Base-by-base conservation (phyloP, 2,797 vertebrate genomes). In the Acrossocheilus fasciatus region DNA sequence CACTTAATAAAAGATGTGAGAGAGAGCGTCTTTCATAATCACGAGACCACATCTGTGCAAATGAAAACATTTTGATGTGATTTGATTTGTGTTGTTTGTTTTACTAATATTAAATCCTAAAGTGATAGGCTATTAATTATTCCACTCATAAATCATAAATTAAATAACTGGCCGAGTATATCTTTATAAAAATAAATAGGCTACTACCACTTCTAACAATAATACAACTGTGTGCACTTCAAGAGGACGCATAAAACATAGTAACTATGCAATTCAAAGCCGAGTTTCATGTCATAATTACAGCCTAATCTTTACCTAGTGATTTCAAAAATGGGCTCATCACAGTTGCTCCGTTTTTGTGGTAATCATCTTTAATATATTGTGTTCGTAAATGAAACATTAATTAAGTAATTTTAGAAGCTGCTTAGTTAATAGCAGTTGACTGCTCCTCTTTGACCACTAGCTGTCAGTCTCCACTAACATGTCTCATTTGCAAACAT, bases 401-500 rank as follows among this genome's bases (percentile, higher is more conserved):
- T 47, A 45, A 78, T 39, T 18, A 47, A 26, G 30, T 30, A 30
- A 70, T 54, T 4, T n/a, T 26, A 39, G 9, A 17, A 76, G 15
- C 47, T 41, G 47, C 62, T 17, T 66, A 66, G 8, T 72, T 30
- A 50, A 26, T 30, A 41, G 39, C 6, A 64, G 62, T 2, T 15
- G 50, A 82, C 26, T 41, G 20, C 34, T 45, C 30, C n/a, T 5
- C 17, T 70, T 52, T 86, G 47, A 82, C 79, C 88, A 89, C 82
- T 82, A 87, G 88, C 20, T 87, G 88, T 86, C 76, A 81, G 62
- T 81, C n/a, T 73, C 74, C 64, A 62, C 15, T 47, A 34, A 59
- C 57, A 47, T 39, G 11, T 69, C 7, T 57, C 11, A 47, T 41
- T 41, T 54, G n/a, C 15, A 30, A 57, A 52, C n/a, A 34, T 7